Percentiles rank a stretch among this genome's conserved stretches.
Conservation (phyloP, 2,797 vertebrate species). For the Myiotriccus ornatus region DNA sequence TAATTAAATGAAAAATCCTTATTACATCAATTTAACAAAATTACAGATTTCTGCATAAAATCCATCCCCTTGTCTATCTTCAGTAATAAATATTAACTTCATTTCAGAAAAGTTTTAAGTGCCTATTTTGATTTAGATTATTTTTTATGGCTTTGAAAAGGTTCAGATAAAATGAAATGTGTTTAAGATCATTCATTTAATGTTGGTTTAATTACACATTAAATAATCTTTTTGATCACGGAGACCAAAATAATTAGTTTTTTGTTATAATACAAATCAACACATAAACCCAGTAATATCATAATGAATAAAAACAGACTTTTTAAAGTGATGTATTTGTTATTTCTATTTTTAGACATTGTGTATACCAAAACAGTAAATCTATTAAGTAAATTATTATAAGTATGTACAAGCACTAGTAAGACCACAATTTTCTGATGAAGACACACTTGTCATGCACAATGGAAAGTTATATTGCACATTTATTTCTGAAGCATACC, state of each 20-base stretch:
- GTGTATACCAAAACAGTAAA: neutral
- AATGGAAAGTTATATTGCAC: neutral
- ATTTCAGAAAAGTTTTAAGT: neutral
- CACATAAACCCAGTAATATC: neutral
- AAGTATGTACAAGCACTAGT: neutral
- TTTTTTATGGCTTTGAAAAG: neutral
- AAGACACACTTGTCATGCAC: neutral
- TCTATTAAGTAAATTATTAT: neutral
- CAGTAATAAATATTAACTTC: neutral
- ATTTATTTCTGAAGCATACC: neutral
- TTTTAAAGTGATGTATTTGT: neutral
- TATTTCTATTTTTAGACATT: neutral
- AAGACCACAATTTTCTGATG: neutral
- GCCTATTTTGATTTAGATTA: neutral
- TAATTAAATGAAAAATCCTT: neutral
- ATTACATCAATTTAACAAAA: neutral
- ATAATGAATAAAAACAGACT: neutral
- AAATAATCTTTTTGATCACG: neutral
- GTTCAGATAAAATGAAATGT: neutral
- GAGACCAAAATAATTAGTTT: neutral
- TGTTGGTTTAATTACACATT: neutral
- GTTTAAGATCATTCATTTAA: neutral
- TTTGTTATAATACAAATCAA: neutral
- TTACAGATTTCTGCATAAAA: neutral
- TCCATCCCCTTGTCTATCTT: neutral